phyloP scores from a whole-genome alignment of 2,113 vertebrate genomes.

The Ibidorhyncha struthersii region DNA sequence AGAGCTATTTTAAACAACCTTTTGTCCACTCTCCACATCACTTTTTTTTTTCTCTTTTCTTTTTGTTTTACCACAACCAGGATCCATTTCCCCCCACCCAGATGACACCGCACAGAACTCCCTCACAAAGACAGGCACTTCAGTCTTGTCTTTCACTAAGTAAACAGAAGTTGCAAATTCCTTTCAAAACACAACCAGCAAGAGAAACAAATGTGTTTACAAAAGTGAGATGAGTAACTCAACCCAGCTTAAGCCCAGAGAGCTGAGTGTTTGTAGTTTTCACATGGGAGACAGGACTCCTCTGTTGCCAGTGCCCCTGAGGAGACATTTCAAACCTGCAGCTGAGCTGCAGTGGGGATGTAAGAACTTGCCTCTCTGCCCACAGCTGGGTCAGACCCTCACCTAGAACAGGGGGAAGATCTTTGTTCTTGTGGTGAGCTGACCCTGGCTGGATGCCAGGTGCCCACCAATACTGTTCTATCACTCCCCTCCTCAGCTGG shows the following conservation, averaged over 20 bases:
- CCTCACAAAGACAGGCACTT: not conserved
- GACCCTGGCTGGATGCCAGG: not conserved
- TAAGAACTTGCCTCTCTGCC: not conserved
- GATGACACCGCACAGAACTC: not conserved
- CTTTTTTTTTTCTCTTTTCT: not conserved
- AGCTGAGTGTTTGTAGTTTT: not conserved
- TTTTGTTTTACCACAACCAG: not conserved
- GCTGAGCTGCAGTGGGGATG: not conserved
- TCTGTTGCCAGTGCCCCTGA: not conserved
- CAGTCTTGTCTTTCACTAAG: not conserved
- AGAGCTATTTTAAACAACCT: not conserved
- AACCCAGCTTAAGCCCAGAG: not conserved
- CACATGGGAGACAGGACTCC: not conserved
- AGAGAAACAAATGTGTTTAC: not conserved
- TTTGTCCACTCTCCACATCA: not conserved
- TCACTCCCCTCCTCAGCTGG: not conserved
- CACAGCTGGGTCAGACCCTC: not conserved
- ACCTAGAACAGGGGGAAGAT: not conserved
- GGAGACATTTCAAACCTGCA: not conserved
- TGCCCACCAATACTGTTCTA: not conserved
- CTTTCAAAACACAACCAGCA: not conserved
- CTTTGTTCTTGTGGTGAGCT: not conserved
- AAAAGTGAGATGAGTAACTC: not conserved
- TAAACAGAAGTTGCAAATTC: not conserved
- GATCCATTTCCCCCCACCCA: not conserved